Evolutionary conservation across 2,113 vertebrate genomes (phyloP).

Genomic region (Formicarius rufipectus): DNA sequence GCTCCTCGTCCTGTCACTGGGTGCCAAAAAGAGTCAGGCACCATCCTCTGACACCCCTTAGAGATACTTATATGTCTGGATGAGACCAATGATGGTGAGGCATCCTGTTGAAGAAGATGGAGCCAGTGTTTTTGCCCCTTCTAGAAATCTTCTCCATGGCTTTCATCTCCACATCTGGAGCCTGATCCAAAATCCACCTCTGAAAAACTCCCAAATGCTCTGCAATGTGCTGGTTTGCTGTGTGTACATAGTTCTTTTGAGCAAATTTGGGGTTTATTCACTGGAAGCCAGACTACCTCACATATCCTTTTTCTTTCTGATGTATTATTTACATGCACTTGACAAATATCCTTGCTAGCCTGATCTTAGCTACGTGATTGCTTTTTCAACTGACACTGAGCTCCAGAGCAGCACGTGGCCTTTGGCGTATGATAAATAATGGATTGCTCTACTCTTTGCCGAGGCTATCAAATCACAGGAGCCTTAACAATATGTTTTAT

Average conservation of each 20-base stretch:
- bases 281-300: not conserved
- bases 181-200: not conserved
- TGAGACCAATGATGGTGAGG: not conserved
- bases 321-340: not conserved
- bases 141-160: not conserved
- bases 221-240: not conserved
- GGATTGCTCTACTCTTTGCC: not conserved
- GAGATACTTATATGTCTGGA: not conserved
- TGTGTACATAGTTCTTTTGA: not conserved
- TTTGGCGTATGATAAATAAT: not conserved
- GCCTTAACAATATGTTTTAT: not conserved
- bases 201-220: not conserved
- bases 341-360: not conserved
- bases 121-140: not conserved
- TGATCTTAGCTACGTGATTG: not conserved
- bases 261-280: not conserved
- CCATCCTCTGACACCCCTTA: not conserved
- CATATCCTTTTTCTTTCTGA: not conserved
- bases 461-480: not conserved
- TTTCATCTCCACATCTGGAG: not conserved
- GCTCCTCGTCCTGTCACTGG: accelerated
- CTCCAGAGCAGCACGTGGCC: not conserved
- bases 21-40: not conserved
- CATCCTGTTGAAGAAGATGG: not conserved
- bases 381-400: not conserved